These are phyloP conservation scores for Meleagris gallopavo DNA, from an alignment of 2,113 vertebrate species.

Conservation along the genomic window DNA sequence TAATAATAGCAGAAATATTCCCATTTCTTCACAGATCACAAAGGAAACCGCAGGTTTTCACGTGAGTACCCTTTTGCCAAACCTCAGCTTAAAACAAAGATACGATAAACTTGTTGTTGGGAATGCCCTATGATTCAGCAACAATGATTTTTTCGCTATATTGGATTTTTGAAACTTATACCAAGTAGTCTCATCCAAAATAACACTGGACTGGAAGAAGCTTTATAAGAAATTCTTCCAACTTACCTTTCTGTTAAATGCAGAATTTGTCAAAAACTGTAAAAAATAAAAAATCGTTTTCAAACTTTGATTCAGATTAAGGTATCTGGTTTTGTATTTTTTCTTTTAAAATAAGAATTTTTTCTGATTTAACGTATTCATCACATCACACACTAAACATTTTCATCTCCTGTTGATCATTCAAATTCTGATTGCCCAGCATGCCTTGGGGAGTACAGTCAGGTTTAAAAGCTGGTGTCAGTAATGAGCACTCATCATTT, in stretches of 20 bases:
- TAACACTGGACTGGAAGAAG: background rate
- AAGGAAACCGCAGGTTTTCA: background rate
- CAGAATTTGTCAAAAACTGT: background rate
- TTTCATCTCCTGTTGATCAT: background rate
- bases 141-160: background rate
- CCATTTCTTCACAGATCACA: background rate
- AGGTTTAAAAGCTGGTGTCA: background rate
- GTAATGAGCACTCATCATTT: background rate
- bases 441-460: background rate
- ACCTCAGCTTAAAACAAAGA: background rate
- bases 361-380: background rate
- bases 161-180: background rate
- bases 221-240: background rate
- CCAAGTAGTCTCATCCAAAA: background rate
- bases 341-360: background rate
- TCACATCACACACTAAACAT: background rate
- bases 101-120: background rate
- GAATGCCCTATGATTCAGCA: background rate
- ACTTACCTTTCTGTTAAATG: background rate
- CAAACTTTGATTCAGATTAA: background rate
- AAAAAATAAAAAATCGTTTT: background rate
- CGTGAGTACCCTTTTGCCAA: background rate
- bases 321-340: background rate
- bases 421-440: background rate
- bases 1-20: background rate